Conservation (phyloP, 2,797 vertebrate species). For the Fringilla coelebs region DNA sequence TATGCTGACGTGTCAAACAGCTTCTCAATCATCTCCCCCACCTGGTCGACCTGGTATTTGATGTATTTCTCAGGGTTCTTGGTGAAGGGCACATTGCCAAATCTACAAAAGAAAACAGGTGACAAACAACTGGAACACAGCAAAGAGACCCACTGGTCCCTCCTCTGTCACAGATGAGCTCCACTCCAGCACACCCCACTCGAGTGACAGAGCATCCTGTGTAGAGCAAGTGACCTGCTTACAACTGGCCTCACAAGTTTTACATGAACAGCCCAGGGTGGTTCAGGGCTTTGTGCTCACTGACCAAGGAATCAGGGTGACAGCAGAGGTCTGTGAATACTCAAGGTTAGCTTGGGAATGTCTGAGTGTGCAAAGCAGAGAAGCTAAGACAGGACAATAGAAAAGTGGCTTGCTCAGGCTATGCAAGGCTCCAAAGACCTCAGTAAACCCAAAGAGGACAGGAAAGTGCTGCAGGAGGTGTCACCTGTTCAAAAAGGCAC, state of each 20-base stretch:
- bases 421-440: background rate
- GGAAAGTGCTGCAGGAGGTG: background rate
- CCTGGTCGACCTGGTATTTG: constrained; percentile 91
- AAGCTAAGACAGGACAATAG: background rate
- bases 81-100: constrained; percentile 90
- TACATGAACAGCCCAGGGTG: background rate
- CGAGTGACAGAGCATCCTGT: background rate
- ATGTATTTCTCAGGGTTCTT: constrained; percentile 97
- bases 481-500: constrained; percentile 88
- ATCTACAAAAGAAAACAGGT: constrained; percentile 76
- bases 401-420: background rate
- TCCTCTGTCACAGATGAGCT: background rate
- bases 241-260: background rate
- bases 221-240: background rate
- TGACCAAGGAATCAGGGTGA: background rate
- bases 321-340: background rate
- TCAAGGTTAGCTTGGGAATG: background rate
- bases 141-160: background rate
- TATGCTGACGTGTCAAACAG: constrained; percentile 96
- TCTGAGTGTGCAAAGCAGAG: background rate
- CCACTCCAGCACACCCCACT: background rate
- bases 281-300: background rate
- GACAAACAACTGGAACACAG: background rate
- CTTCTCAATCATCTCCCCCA: constrained; percentile 95
- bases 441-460: background rate